Evolutionary conservation across 2,888 invertebrate species (phyloP).

Genomic region (Microplitis manilae): DNA sequence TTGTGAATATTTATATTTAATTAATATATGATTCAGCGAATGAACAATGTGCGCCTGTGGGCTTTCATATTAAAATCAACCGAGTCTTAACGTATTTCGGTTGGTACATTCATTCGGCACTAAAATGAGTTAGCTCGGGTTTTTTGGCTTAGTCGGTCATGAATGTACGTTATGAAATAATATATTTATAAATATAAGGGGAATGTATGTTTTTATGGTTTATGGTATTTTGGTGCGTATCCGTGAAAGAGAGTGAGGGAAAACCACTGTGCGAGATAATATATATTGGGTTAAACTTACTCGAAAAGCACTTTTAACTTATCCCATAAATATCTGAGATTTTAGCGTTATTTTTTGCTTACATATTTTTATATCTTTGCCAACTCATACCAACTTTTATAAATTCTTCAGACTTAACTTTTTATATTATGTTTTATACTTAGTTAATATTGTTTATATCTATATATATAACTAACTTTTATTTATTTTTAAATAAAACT

Average conservation of each 20-base stretch:
- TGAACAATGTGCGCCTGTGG: background rate
- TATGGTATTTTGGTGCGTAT: conserved; percentile 8
- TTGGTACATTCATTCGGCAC: too few relatives aligned
- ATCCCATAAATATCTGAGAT: conserved; percentile 56
- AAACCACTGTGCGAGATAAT: conserved; percentile 49
- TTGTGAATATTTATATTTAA: background rate
- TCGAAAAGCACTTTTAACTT: conserved; percentile 60
- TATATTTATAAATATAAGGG: conserved; percentile 1
- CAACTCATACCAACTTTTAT: conserved; percentile 6
- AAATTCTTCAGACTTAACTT: background rate
- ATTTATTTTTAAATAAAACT: too few relatives aligned
- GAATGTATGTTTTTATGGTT: conserved; percentile 11
- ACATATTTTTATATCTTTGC: background rate
- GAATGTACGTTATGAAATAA: background rate
- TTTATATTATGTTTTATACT: conserved; percentile 15
- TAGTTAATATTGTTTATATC: background rate
- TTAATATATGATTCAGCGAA: background rate
- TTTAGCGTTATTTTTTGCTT: conserved; percentile 28
- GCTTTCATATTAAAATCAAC: too few relatives aligned
- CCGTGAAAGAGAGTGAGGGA: background rate
- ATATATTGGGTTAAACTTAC: conserved; percentile 59
- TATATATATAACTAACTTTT: too few relatives aligned
- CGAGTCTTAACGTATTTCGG: too few relatives aligned
- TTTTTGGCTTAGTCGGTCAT: too few relatives aligned
- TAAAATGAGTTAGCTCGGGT: too few relatives aligned